Base-by-base conservation (phyloP, 2,113 vertebrate genomes). In the Notechis scutatus region DNA sequence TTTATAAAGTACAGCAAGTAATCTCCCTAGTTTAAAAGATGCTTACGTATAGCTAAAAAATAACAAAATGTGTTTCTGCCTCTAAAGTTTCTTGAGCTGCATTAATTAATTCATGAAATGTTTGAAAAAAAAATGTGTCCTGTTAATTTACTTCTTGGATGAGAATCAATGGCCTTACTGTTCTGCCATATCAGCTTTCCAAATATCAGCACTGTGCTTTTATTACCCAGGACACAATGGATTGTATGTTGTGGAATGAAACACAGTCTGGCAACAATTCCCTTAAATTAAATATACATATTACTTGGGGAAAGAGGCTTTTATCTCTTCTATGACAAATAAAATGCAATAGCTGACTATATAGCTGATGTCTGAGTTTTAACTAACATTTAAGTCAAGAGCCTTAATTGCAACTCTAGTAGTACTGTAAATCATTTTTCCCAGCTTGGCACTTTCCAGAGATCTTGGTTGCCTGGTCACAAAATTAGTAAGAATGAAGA, bases 61-160 rank as follows among this genome's bases (percentile, higher is more conserved):
- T 93, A 91, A 93, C 7, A n/a, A 61, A 87, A n/a, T 56, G 88
- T 12, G 85, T 95, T 94, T 74, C 90, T 89, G 29, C 89, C 86
- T 93, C 34, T 26, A 10, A 59, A 95, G n/a, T 85, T 69, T 85
- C 93, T 93, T 92, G 45, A 95, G 87, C 87, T 88, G 90, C 90
- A 45, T 94, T 94, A 95, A 96, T 95, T 95, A 95, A 95, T 96
- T 93, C 29, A 81, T 87, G 59, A 94, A 81, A 90, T 52, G 89
- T 93, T 69, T 47, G 85, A 96, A 93, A 85, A 47, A 47, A 94
- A 91, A 95, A 57, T 0, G 1, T 61, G 55, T 87, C 47, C 55
- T 87, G 85, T 91, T 94, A 92, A 95, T 94, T 92, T 94, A 69
- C 89, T 95, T 92, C 92, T 95, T 96, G 91, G 92, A 94, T 93